Evolutionary conservation across 1,140 invertebrate genomes (phyloP).

Genomic region (Euwallacea similis): DNA sequence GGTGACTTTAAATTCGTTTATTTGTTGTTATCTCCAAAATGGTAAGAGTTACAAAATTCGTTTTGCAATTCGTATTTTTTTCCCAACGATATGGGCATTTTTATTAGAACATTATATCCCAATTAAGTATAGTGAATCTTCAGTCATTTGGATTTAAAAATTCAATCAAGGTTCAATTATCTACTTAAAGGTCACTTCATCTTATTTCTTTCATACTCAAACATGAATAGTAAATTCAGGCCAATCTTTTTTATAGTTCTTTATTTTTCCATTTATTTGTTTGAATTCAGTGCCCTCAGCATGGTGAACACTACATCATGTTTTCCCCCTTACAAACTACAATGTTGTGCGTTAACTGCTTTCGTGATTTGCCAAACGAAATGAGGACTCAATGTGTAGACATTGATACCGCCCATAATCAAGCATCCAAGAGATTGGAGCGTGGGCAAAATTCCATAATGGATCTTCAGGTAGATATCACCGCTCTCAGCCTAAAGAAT

Average conservation of each 20-base stretch:
- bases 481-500: background rate
- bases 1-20: too few relatives aligned
- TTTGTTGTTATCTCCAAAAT: too few relatives aligned
- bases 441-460: slow-evolving; percentile 56
- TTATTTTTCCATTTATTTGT: slow-evolving; percentile 12
- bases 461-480: slow-evolving; percentile 46
- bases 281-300: slow-evolving; percentile 60
- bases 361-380: slow-evolving; percentile 67
- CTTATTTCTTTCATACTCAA: background rate
- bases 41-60: too few relatives aligned
- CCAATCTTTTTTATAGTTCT: background rate
- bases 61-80: too few relatives aligned
- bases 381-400: slow-evolving; percentile 69
- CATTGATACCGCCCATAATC: slow-evolving; percentile 71
- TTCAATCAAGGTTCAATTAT: background rate
- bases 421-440: slow-evolving; percentile 68
- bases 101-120: too few relatives aligned
- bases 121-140: background rate
- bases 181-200: slow-evolving; percentile 8
- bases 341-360: slow-evolving; percentile 73
- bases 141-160: background rate
- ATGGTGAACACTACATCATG: slow-evolving; percentile 74
- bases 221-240: background rate
- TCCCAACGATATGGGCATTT: too few relatives aligned
- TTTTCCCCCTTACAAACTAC: slow-evolving; percentile 67